phyloP scores from a whole-genome alignment of 2,888 invertebrate species.

The Orthonychiurus folsomi region DNA sequence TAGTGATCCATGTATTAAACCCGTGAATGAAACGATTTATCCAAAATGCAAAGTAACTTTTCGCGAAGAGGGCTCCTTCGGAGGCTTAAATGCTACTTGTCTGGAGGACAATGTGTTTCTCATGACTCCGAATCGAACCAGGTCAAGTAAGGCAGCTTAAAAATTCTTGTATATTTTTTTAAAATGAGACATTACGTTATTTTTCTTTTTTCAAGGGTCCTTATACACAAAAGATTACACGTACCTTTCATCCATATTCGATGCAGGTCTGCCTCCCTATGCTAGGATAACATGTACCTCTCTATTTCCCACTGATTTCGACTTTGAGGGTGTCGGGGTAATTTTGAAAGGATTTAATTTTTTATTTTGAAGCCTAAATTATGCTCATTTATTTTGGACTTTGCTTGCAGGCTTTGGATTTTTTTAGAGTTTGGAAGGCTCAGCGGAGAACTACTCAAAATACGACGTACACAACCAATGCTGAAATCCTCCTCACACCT shows the following conservation, averaged over 20 bases:
- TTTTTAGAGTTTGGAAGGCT: neutral
- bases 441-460: neutral
- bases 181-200: too few relatives aligned
- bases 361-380: neutral
- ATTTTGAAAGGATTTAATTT: neutral
- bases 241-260: neutral
- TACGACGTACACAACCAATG: constrained; percentile 3
- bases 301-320: neutral
- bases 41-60: neutral
- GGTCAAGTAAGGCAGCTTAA: constrained; percentile 3
- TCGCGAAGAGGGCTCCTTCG: constrained; percentile 2
- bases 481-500: constrained; percentile 5
- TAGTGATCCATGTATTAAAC: neutral
- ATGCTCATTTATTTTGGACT: constrained; percentile 4
- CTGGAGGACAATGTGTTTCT: constrained; percentile 1
- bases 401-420: neutral
- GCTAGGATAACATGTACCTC: neutral
- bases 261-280: neutral
- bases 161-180: neutral
- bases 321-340: constrained; percentile 7
- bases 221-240: neutral
- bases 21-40: neutral
- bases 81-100: neutral
- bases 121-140: neutral
- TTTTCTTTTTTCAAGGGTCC: neutral